Percentiles rank a stretch among this genome's conserved stretches.
Conservation (phyloP, 2,888 invertebrate genomes). For the Rhagonycha lutea region DNA sequence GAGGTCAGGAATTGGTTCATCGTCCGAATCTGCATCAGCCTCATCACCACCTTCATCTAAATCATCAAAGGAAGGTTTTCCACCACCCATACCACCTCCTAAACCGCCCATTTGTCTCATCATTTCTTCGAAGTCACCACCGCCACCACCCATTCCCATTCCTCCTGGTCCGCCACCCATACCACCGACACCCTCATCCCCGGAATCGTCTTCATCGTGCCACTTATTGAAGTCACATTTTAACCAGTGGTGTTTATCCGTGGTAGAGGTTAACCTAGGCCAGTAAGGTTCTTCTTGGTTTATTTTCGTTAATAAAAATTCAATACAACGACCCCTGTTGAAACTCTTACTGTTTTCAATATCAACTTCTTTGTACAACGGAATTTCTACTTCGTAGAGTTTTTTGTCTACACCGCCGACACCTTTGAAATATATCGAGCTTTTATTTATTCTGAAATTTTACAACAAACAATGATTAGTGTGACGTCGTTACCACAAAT, state of each 20-base stretch:
- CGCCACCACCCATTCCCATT: slow-evolving; percentile 62
- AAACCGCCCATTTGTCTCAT: slow-evolving; percentile 74
- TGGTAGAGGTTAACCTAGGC: slow-evolving; percentile 85
- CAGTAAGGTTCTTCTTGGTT: slow-evolving; percentile 77
- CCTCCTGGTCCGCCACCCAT: slow-evolving; percentile 81
- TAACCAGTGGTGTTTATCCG: slow-evolving; percentile 89
- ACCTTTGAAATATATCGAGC: slow-evolving; percentile 81
- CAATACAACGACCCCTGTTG: slow-evolving; percentile 75
- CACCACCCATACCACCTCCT: slow-evolving; percentile 56
- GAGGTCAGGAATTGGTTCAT: slow-evolving; percentile 77
- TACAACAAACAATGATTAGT: not conserved
- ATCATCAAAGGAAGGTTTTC: slow-evolving; percentile 76
- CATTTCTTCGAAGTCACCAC: slow-evolving; percentile 70
- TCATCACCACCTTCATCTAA: slow-evolving; percentile 59
- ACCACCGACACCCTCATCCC: slow-evolving; percentile 68
- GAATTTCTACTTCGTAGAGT: slow-evolving; percentile 85
- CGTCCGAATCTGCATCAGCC: slow-evolving; percentile 72
- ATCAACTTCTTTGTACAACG: slow-evolving; percentile 80
- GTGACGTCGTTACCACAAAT: not conserved
- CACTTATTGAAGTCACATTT: slow-evolving; percentile 98
- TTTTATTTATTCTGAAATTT: slow-evolving; percentile 66
- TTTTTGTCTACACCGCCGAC: slow-evolving; percentile 82
- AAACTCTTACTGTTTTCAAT: slow-evolving; percentile 76
- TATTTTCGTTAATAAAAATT: slow-evolving; percentile 72
- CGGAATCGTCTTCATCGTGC: slow-evolving; percentile 95